Base-by-base conservation (phyloP, 2,797 vertebrate genomes). In the Salarias fasciatus region DNA sequence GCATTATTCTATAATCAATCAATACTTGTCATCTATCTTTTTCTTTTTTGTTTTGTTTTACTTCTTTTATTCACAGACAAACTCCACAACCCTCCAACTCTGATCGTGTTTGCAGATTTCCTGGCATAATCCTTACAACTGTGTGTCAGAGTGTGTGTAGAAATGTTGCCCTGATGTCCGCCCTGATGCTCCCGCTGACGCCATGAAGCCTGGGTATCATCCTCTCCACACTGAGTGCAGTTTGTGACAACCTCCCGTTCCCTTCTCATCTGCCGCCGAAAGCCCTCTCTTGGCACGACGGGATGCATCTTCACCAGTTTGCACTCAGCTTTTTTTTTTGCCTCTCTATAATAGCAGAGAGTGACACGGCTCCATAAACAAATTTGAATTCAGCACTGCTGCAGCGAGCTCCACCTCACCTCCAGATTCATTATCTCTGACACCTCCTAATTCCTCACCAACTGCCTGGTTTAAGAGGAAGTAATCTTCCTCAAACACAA, bases 361-460 rank as follows among this genome's bases (percentile, higher is more conserved):
- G 59, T 56, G 66, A 72, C 76, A 79, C 70, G 81, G 77, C 79
- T 76, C 75, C 72, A 76, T 77, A 83, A 84, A 86, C 79, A 87
- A 77, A 84, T 72, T 12, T 33, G 64, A 86, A 79, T 86, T 77
- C 58, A 72, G 58, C 53, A 68, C 72, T 54, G 61, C 65, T 72
- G 80, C 62, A 68, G 72, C 30, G 11, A 77, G 75, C 77, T 62
- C 62, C 49, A 38, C 49, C 80, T 78, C 75, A 35, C 58, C 52
- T 55, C 53, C 60, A 63, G 42, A 80, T 80, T 82, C 69, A 85
- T 88, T 80, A 88, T 87, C 72, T 78, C 75, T 59, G 69, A 80
- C 70, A 61, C 70, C 53, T 72, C 60, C 51, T 87, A 85, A 88
- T 87, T 86, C 86, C 79, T 78, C 73, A 55, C 77, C 89, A 86